Conservation (phyloP, 2,888 invertebrate genomes). For the Acrobeloides nanus region DNA sequence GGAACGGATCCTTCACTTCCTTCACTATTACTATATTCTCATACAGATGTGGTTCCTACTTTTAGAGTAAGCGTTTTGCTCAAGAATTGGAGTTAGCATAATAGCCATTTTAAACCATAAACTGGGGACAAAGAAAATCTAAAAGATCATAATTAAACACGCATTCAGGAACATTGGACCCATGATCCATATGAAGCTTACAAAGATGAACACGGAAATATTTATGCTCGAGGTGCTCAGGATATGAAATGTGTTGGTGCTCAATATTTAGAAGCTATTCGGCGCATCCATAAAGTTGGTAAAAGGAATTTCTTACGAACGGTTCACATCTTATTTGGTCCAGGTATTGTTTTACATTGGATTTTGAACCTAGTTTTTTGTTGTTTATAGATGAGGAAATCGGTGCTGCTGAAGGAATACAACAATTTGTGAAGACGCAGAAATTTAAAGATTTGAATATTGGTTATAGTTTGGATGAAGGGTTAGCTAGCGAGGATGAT, state of each 20-base stretch:
- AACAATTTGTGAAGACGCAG: conserved; percentile 66
- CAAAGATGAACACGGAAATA: conserved; percentile 76
- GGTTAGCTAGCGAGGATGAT: conserved; percentile 55
- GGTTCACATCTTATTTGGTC: conserved; percentile 67
- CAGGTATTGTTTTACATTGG: too few species aligned
- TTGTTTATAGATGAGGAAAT: conserved; percentile 74
- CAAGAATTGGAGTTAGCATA: too few species aligned
- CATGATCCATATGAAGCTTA: conserved; percentile 79
- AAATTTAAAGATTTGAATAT: conserved; percentile 72
- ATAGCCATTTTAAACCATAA: too few species aligned
- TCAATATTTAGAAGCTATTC: conserved; percentile 67
- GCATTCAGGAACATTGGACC: conserved; percentile 80
- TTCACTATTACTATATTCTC: conserved; percentile 72
- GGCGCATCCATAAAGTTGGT: conserved; percentile 62
- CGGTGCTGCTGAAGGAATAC: conserved; percentile 76
- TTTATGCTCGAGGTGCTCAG: conserved; percentile 72
- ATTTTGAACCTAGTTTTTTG: too few species aligned
- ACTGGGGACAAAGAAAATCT: too few species aligned
- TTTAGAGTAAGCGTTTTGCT: too few species aligned
- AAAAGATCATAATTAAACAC: too few species aligned
- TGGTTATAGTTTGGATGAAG: conserved; percentile 80
- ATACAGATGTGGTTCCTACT: conserved; percentile 94
- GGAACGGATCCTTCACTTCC: conserved; percentile 69
- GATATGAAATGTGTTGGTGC: conserved; percentile 78
- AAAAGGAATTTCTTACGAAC: conserved; percentile 62